Evolutionary conservation across 2,113 vertebrate genomes (phyloP).

Genomic region (Paradisaea rubra): DNA sequence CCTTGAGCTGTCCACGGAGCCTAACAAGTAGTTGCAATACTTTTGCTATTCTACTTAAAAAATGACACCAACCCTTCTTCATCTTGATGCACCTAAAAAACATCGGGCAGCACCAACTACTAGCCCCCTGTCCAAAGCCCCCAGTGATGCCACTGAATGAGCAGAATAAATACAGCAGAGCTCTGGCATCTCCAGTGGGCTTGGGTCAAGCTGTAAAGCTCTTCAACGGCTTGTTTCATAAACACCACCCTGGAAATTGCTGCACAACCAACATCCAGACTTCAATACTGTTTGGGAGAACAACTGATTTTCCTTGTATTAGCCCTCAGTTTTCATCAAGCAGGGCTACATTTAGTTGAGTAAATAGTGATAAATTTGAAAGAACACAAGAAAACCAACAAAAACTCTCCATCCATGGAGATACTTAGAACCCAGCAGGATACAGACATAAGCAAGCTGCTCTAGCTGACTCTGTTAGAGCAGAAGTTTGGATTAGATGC

Average conservation of each 20-base stretch:
- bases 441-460: background rate
- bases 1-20: background rate
- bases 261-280: background rate
- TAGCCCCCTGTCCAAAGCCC: background rate
- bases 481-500: background rate
- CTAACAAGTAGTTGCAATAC: background rate
- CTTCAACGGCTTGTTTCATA: background rate
- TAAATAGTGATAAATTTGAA: background rate
- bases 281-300: background rate
- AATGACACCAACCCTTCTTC: background rate
- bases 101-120: accelerated
- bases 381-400: background rate
- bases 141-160: background rate
- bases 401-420: background rate
- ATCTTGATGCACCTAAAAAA: background rate
- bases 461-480: background rate
- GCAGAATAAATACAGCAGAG: background rate
- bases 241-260: background rate
- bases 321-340: background rate
- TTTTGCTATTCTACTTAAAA: background rate
- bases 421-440: background rate
- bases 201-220: background rate
- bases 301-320: background rate
- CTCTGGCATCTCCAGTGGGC: background rate
- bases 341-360: background rate